phyloP scores from a whole-genome alignment of 2,888 invertebrate species.

The Clitarchus hookeri region DNA sequence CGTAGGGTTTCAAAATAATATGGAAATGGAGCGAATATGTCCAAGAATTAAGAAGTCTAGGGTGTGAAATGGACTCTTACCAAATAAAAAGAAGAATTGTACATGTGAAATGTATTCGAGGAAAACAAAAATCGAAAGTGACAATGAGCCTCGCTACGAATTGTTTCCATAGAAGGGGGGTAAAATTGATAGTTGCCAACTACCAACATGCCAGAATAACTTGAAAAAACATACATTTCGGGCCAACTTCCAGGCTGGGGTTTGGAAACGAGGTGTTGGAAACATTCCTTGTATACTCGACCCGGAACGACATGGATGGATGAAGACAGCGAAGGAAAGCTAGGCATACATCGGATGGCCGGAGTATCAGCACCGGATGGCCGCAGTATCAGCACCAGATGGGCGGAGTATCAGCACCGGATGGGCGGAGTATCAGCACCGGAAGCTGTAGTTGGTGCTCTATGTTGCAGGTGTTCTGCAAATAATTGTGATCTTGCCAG shows the following conservation, averaged over 20 bases:
- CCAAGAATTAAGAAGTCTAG: background rate
- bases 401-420: background rate
- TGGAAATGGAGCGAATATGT: too few relatives aligned
- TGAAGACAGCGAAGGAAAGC: background rate
- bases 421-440: background rate
- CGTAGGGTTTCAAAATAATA: too few relatives aligned
- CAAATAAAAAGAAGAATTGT: background rate
- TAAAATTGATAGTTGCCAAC: background rate
- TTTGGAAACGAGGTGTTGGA: background rate
- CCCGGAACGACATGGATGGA: background rate
- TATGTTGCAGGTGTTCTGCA: too few relatives aligned
- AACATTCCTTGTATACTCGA: background rate
- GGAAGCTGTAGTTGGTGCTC: background rate
- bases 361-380: background rate
- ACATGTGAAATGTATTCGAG: background rate
- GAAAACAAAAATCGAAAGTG: slow-evolving; percentile 4
- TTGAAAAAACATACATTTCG: background rate
- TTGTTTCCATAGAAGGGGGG: background rate
- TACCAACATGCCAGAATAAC: background rate
- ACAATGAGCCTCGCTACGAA: background rate
- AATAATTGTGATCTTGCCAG: too few relatives aligned
- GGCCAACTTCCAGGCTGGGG: background rate
- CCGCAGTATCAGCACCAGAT: background rate
- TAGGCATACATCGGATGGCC: background rate
- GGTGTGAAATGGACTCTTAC: background rate